These are phyloP conservation scores for Tricholaema leucomelas DNA, from an alignment of 2,113 vertebrate genomes.

Conservation along the genomic window DNA sequence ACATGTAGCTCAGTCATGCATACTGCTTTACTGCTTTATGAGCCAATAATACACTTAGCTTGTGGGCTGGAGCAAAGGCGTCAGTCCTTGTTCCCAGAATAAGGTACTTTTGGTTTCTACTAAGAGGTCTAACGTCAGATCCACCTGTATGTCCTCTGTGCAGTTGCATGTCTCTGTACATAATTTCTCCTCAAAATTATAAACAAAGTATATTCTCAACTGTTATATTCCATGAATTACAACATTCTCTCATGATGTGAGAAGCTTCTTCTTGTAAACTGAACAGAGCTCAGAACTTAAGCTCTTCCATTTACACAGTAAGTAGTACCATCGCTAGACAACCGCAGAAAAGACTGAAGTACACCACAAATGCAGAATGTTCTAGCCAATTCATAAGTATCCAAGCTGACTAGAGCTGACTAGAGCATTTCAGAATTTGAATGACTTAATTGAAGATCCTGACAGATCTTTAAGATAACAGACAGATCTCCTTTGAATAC, in stretches of 20 bases:
- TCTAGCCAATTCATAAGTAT: neutral
- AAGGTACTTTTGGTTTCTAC: neutral
- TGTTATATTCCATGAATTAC: neutral
- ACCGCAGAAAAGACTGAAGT: neutral
- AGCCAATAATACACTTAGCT: neutral
- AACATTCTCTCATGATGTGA: neutral
- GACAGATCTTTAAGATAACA: neutral
- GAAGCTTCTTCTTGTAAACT: neutral
- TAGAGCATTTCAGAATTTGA: neutral
- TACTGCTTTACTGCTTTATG: neutral
- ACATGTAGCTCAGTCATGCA: accelerated
- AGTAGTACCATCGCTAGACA: neutral
- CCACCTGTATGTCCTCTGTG: neutral
- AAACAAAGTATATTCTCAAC: neutral
- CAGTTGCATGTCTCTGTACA: neutral
- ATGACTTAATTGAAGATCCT: neutral
- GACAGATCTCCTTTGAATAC: neutral
- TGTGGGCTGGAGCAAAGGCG: neutral
- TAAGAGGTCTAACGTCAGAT: neutral
- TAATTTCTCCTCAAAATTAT: neutral
- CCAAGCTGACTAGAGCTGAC: neutral
- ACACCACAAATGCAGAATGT: neutral
- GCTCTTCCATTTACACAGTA: neutral
- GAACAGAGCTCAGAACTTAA: neutral
- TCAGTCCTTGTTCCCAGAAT: neutral